Percentiles rank a stretch among this genome's conserved stretches.
phyloP scores from a whole-genome alignment of 2,797 vertebrate genomes.

The Hyperoplus immaculatus region DNA sequence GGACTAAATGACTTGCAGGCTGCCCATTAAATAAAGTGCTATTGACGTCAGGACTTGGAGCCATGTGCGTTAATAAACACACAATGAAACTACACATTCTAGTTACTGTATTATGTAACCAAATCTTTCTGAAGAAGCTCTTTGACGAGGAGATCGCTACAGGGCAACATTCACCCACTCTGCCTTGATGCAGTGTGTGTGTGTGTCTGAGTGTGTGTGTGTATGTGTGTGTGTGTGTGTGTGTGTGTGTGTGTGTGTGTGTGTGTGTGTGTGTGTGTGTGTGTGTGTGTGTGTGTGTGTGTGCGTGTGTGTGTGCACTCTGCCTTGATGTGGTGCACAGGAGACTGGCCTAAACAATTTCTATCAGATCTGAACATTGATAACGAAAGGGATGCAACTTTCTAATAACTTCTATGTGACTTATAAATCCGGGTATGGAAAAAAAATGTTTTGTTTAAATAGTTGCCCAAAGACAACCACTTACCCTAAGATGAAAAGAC shows the following conservation, averaged over 20 bases:
- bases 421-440: background rate
- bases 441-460: no score
- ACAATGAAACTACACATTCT: constrained; percentile 17
- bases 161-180: background rate
- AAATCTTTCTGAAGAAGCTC: constrained; percentile 7
- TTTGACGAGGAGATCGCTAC: constrained; percentile 9
- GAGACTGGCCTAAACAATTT: background rate
- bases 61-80: constrained; percentile 31
- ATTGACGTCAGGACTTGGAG: constrained; percentile 41
- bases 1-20: constrained; percentile 13
- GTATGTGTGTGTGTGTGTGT: no score
- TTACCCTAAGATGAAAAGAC: no score
- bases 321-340: constrained; percentile 14
- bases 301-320: background rate
- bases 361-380: background rate
- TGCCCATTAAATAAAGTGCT: constrained; percentile 25
- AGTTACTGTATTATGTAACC: constrained; percentile 46
- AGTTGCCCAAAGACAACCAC: no score
- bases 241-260: no score
- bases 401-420: background rate
- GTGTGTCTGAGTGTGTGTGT: no score
- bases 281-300: no score
- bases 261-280: no score
- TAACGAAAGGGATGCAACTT: background rate
- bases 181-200: constrained; percentile 3